Conservation (phyloP, 2,797 vertebrate species). For the Anolis apletophallus region DNA sequence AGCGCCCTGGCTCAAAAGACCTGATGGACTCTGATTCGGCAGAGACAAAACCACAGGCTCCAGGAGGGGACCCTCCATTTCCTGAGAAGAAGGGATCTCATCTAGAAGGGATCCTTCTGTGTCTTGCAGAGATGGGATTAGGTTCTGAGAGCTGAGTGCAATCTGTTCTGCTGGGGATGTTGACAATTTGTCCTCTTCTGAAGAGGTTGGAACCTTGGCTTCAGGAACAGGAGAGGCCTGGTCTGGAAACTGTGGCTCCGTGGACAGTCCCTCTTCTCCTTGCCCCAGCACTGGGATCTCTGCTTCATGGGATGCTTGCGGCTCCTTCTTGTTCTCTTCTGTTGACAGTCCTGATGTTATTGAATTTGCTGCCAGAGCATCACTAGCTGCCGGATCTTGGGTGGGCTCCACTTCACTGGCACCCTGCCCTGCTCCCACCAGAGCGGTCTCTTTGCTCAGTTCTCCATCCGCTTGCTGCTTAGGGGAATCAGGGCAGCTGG, state of each 20-base stretch:
- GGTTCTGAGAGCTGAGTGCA: background rate
- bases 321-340: background rate
- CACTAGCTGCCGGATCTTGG: background rate
- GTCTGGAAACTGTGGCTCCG: background rate
- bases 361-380: background rate
- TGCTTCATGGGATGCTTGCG: background rate
- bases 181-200: background rate
- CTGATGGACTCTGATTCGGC: background rate
- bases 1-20: background rate
- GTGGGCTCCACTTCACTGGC: constrained; percentile 42
- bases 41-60: background rate
- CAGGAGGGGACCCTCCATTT: background rate
- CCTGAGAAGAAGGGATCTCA: constrained; percentile 11
- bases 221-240: background rate
- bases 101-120: background rate
- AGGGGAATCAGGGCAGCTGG: background rate
- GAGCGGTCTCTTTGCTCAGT: background rate
- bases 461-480: background rate
- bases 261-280: background rate
- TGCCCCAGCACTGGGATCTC: background rate
- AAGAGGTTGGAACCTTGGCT: too few relatives aligned
- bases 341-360: background rate
- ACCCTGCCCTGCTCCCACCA: background rate
- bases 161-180: background rate
- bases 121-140: background rate